Evolutionary conservation across 2,797 vertebrate species (phyloP), one percentile per base, ranked within the genome.

Genomic region (Pantherophis vulpinus): DNA sequence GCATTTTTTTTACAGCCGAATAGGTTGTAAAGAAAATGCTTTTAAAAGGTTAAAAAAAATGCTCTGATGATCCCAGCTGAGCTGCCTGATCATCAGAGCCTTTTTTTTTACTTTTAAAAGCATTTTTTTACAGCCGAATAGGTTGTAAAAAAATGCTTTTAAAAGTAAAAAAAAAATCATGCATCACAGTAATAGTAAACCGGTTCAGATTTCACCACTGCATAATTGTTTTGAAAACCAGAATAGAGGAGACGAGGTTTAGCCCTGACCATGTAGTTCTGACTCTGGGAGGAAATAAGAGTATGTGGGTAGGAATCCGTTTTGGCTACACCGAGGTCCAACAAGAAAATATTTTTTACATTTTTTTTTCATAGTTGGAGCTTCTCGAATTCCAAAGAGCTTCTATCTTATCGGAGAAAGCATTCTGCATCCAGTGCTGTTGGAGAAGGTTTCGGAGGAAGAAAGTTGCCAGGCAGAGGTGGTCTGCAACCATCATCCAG

Each of bases 341-440:
- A 56, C 1, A 14, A 18, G 63, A 27, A 1, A 42, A 42, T 42
- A 42, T 2, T 25, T 2, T 79, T 23, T 20, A 23, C 32, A 2
- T 42, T 42, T 32, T 10, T 10, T 3, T 51, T 96, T 92, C 93
- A 88, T 95, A 99, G 99, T 96, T 99, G 83, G 98, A 99, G 94
- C 95, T 98, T 23, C 97, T 99, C 87, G 99, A 99, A 97, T 95
- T 95, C 1, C 95, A 96, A 93, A 98, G 99, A 94, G 96, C 95
- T 94, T 95, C 94, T 93, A 97, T 98, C 42, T 96, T 98, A 56
- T 98, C 98, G 8, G 95, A 93, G 93, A 98, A 97, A 94, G 99
- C 98, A 27, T 98, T 98, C 93, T 97, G 97, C 96, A 99, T 99
- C 95, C 99, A 99, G 98, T 98, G 97, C 95, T 98, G 98, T 96